Evolutionary conservation across 2,888 invertebrate species (phyloP).

Genomic region (Hirtodrosophila cameraria): DNA sequence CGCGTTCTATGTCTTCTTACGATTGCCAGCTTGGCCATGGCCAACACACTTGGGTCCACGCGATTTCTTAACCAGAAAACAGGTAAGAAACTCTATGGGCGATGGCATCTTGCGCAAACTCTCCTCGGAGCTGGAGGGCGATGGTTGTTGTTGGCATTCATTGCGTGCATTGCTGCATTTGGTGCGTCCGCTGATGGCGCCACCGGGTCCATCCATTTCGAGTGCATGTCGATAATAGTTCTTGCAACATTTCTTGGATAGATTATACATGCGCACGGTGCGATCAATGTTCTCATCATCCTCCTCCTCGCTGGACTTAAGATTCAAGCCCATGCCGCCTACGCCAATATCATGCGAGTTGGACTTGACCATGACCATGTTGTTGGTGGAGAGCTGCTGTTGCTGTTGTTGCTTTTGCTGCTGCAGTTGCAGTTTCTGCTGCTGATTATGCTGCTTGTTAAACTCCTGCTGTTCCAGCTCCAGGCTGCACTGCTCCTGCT

Average conservation of each 20-base stretch:
- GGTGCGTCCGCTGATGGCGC: slow-evolving; percentile 26
- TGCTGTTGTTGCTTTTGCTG: slow-evolving; percentile 26
- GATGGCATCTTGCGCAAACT: slow-evolving; percentile 82
- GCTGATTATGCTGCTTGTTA: slow-evolving; percentile 19
- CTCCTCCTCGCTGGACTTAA: slow-evolving; percentile 64
- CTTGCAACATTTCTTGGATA: slow-evolving; percentile 83
- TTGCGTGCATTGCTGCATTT: slow-evolving; percentile 61
- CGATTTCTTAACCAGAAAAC: slow-evolving; percentile 82
- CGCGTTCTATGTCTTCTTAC: slow-evolving; percentile 80
- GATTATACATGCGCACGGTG: slow-evolving; percentile 82
- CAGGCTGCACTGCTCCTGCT: slow-evolving; percentile 12
- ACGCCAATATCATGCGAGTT: slow-evolving; percentile 67
- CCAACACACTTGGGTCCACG: slow-evolving; percentile 70
- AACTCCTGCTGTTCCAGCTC: slow-evolving; percentile 33
- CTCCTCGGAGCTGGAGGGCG: slow-evolving; percentile 81
- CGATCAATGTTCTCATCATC: slow-evolving; percentile 82
- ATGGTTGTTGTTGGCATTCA: slow-evolving; percentile 58
- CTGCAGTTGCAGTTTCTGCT: slow-evolving; percentile 27
- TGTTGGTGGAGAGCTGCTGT: slow-evolving; percentile 33
- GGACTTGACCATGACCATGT: slow-evolving; percentile 61
- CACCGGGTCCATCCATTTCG: slow-evolving; percentile 62
- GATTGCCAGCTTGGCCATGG: slow-evolving; percentile 34
- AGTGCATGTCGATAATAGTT: slow-evolving; percentile 80
- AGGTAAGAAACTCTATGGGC: slow-evolving; percentile 82
- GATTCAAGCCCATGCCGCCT: slow-evolving; percentile 63